Conservation (phyloP, 2,888 invertebrate genomes). For the Sarcophaga subvicina region DNA sequence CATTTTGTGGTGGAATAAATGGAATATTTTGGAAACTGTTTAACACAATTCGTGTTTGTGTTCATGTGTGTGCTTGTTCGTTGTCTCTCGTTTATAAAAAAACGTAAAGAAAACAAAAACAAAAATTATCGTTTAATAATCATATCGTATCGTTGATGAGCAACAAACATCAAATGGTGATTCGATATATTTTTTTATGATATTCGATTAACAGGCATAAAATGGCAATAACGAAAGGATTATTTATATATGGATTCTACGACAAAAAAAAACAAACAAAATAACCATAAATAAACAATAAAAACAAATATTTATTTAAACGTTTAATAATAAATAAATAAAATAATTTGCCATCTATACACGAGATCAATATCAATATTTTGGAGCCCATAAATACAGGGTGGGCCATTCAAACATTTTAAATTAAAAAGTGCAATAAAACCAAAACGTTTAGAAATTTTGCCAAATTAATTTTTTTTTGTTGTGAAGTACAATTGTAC, state of each 20-base stretch:
- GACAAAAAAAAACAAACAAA: neutral
- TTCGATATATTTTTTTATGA: neutral
- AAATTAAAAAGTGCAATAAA: no score
- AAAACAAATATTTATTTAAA: neutral
- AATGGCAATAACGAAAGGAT: neutral
- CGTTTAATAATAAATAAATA: no score
- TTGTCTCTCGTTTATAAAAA: neutral
- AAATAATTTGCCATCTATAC: no score
- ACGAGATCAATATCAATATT: no score
- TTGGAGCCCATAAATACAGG: no score
- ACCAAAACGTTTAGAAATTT: no score
- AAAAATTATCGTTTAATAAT: neutral
- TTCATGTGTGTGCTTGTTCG: neutral
- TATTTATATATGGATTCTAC: neutral
- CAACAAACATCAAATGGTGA: no score
- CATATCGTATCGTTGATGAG: neutral
- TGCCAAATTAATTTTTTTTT: no score
- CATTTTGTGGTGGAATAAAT: constrained; percentile 14
- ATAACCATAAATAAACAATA: no score
- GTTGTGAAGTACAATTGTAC: no score
- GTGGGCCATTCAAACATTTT: no score
- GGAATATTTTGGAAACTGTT: neutral
- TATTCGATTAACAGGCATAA: neutral
- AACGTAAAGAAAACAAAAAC: neutral
- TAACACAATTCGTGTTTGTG: neutral